Base-by-base conservation (phyloP, 2,113 vertebrate genomes). In the Sapayoa aenigma region DNA sequence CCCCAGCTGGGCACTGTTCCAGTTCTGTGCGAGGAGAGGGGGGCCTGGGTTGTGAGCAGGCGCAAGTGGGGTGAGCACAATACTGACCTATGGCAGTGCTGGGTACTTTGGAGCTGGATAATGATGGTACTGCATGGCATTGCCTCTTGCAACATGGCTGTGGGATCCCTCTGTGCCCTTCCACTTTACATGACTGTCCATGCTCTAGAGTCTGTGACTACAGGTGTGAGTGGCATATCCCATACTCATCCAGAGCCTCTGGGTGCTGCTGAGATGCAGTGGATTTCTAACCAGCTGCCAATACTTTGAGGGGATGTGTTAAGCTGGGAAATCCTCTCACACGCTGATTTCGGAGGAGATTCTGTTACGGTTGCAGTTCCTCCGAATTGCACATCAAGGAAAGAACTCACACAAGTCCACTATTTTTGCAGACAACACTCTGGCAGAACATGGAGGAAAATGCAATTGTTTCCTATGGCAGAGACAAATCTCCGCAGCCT, bases 361-460 rank as follows among this genome's bases (percentile, higher is more conserved):
- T 71, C 42, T 83, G 2, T 13, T 53, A 55, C 58, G 59, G 42
- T 67, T 67, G 46, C 0, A 0, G 42, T 39, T 90, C 46, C 75
- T 86, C 55, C 71, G 79, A 35, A 31, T 90, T 80, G 63, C 33
- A 31, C 9, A 8, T 21, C 14, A 5, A 77, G 59, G 49, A 41
- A 86, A 20, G 63, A 83, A 74, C 59, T 92, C 90, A 74, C 27
- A 39, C 0, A 0, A 24, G 35, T 80, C 20, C 35, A 68, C 59
- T 86, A 4, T 60, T 81, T 94, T 88, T 94, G 76, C 83, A 97
- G 80, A 74, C 47, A 63, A 42, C 75, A 46, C 24, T 89, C 89
- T 91, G 76, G 86, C 91, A 96, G 83, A 96, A 95, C 69, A 52
- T 11, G 87, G 95, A 94, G 83, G 91, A 93, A 94, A 96, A 84